Conservation (phyloP, 1,140 invertebrate species). For the Habropoda laboriosa region DNA sequence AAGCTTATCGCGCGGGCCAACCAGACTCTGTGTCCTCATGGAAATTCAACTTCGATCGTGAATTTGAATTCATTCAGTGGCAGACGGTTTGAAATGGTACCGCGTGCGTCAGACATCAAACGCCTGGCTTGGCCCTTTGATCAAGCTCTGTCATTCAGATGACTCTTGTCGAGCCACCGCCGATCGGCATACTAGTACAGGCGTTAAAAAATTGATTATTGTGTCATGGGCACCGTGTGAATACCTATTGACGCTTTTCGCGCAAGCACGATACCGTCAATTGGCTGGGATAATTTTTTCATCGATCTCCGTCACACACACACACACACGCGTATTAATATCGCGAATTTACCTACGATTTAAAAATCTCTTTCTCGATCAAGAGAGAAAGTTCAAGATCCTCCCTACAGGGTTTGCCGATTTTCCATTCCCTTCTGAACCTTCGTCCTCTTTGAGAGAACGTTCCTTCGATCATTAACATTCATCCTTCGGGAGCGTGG, state of each 20-base stretch:
- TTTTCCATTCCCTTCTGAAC: not conserved
- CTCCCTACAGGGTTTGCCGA: too few species aligned
- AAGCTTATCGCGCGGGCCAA: constrained; percentile 27
- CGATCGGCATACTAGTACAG: constrained; percentile 43
- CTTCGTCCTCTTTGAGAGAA: too few species aligned
- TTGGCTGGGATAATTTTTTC: constrained; percentile 25
- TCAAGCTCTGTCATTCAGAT: constrained; percentile 75
- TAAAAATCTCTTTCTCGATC: too few species aligned
- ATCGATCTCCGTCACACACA: not conserved
- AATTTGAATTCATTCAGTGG: constrained; percentile 64
- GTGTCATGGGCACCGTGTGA: constrained; percentile 62
- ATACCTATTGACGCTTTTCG: constrained; percentile 44
- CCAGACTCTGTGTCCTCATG: constrained; percentile 49
- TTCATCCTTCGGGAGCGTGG: not conserved
- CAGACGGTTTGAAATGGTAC: constrained; percentile 63
- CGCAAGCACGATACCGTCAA: constrained; percentile 10
- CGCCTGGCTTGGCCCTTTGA: constrained; percentile 72
- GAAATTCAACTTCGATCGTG: constrained; percentile 63
- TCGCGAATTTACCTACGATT: too few species aligned
- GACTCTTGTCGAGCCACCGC: constrained; percentile 69
- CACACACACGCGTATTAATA: too few species aligned
- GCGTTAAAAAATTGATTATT: constrained; percentile 68
- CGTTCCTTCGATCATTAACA: constrained; percentile 17
- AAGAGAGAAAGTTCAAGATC: not conserved
- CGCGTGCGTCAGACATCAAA: constrained; percentile 76